A percentile compares a stretch with the other conserved stretches of the same genome.
phyloP scores from a whole-genome alignment of 2,797 vertebrate genomes.

The Rhabdomys pumilio region DNA sequence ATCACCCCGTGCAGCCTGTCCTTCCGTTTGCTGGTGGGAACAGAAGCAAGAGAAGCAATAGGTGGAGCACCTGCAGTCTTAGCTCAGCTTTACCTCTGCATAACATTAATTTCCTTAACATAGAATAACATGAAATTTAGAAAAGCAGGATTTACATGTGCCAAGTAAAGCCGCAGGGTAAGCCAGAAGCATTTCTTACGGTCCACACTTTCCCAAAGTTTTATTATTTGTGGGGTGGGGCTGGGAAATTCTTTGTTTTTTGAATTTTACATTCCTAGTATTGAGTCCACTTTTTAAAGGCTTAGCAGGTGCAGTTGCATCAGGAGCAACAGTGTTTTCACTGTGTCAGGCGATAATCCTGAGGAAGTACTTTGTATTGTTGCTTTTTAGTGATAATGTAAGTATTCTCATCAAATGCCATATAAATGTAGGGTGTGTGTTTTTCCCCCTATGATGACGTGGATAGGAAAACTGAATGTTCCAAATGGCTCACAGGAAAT shows the following conservation, averaged over 20 bases:
- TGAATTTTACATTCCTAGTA: conserved; percentile 64
- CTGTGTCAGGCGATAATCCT: conserved; percentile 77
- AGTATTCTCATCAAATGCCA: conserved; percentile 88
- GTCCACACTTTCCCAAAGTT: conserved; percentile 15
- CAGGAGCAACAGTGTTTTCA: conserved; percentile 73
- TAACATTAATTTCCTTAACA: conserved; percentile 7
- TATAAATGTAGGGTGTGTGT: conserved; percentile 89
- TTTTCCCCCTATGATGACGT: conserved; percentile 90
- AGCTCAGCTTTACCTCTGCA: not conserved
- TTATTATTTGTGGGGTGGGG: conserved; percentile 67
- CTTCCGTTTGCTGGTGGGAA: conserved; percentile 41
- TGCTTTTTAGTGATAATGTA: conserved; percentile 87
- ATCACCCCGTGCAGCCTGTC: not conserved
- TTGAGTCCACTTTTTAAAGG: conserved; percentile 61
- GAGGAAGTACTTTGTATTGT: conserved; percentile 81
- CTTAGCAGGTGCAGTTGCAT: conserved; percentile 75
- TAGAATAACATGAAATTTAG: conserved; percentile 13
- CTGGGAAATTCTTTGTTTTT: conserved; percentile 61
- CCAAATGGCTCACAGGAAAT: conserved; percentile 88
- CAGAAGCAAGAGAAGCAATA: conserved; percentile 43
- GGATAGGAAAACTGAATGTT: conserved; percentile 90
- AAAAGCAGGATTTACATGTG: not conserved
- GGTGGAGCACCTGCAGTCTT: not conserved
- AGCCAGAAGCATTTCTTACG: not conserved
- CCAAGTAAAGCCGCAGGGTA: not conserved